Base-by-base conservation (phyloP, 2,113 vertebrate genomes). In the Tychaedon coryphoeus region DNA sequence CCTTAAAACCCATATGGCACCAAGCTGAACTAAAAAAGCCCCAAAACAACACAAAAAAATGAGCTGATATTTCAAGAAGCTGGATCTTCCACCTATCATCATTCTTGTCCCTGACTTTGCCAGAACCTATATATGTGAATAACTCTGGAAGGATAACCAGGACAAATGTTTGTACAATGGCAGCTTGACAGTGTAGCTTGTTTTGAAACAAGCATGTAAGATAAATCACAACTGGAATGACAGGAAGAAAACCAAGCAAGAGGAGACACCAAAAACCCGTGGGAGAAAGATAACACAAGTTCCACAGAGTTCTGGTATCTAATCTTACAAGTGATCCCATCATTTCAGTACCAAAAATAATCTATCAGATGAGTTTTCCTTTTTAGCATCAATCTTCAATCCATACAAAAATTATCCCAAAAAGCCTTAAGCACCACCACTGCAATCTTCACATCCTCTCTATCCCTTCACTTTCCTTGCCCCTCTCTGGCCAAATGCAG, bases 121-220 rank as follows among this genome's bases (percentile, higher is more conserved):
- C 75, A 90, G 64, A 86, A 74, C 53, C 53, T 19, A 2, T 10
- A 34, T 53, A 56, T 71, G 36, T 71, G 64, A 92, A 38, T 34
- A 75, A 61, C 34, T 66, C 51, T 79, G 86, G 56, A 88, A 88
- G 29, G 56, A 71, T 22, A 43, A 88, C 36, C 93, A 90, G 80
- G 78, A 83, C 50, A 77, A 88, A 77, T 61, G 88, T 82, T 79
- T 85, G 43, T 48, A 40, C 4, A 64, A 51, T 33, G 28, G 33
- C 28, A 90, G 88, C 51, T n/a, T 73, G 57, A 92, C 71, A 62
- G 51, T 0, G 9, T 14, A 62, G 43, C 65, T 93, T 95, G 87
- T 88, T 92, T 90, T 61, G 51, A 95, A 95, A 92, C 91, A 94
- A 85, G 71, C 66, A 43, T 10, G 19, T 12, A 58, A 77, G 53